Evolutionary conservation across 2,888 invertebrate genomes (phyloP).

Genomic region (Morpho deidamia): DNA sequence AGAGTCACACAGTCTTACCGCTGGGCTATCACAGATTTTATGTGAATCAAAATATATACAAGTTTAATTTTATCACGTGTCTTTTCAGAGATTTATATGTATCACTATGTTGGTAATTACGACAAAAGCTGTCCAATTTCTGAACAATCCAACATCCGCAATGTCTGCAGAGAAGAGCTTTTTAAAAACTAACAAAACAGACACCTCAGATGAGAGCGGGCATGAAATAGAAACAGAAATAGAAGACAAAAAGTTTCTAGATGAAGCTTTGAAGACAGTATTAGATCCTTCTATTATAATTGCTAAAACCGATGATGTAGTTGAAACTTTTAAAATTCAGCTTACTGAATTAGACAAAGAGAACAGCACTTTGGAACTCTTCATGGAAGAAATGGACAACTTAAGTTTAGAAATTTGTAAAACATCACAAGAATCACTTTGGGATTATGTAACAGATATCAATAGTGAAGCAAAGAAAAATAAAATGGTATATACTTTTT

Average conservation of each 20-base stretch:
- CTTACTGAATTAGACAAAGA: constrained; percentile 50
- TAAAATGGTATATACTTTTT: constrained; percentile 50
- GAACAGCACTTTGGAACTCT: constrained; percentile 50
- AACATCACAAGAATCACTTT: constrained; percentile 61
- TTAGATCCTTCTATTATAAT: constrained; percentile 53
- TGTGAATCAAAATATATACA: too few species aligned
- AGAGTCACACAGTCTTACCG: too few species aligned
- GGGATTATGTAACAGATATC: constrained; percentile 66
- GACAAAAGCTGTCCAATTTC: constrained; percentile 46
- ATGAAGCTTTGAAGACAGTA: constrained; percentile 61
- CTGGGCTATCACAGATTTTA: too few species aligned
- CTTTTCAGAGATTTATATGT: constrained; percentile 45
- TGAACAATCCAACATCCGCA: constrained; percentile 57
- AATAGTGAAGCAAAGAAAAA: constrained; percentile 60
- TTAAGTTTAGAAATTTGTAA: constrained; percentile 64
- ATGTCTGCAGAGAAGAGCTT: constrained; percentile 56
- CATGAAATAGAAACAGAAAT: constrained; percentile 57
- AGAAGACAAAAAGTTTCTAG: constrained; percentile 63
- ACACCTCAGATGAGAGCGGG: constrained; percentile 56
- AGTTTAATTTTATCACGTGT: not conserved
- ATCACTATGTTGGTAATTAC: constrained; percentile 33
- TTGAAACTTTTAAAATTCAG: constrained; percentile 50
- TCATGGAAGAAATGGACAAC: constrained; percentile 66
- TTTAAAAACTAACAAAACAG: constrained; percentile 48
- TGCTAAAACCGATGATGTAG: constrained; percentile 40